Base-by-base conservation (phyloP, 2,797 vertebrate species). In the Hirundo rustica region DNA sequence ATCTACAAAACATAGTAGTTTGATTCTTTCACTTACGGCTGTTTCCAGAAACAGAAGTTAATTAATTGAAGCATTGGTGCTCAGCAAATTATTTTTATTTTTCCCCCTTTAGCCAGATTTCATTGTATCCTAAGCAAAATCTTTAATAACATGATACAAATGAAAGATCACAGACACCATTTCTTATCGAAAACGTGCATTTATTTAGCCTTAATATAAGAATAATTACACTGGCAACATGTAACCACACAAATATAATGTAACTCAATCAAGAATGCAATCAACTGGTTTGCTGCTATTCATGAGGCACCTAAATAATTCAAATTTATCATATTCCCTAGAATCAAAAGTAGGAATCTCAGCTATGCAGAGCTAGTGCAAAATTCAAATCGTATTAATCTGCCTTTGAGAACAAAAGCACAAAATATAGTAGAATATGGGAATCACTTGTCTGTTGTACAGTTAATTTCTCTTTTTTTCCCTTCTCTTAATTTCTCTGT, bases 31-130 rank as follows among this genome's bases (percentile, higher is more conserved):
- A 97, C 96, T 97, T 97, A 96, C 1, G 34, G 96, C 95, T 97
- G 94, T 97, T 98, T 98, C 94, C 96, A 96, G 96, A 97, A 97
- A 92, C 77, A 97, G 95, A 96, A 96, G 88, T 96, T 98, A 98
- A 98, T 98, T 97, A 98, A 97, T 97, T 92, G 93, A 96, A 96
- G 94, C 48, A 44, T 30, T 23, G 48, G 66, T 65, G 47, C 90
- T 92, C 81, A 78, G 94, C 75, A 96, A 94, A 96, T 95, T 96
- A 71, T 96, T 92, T 94, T 85, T 94, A 67, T 94, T 93, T 97
- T 96, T 64, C 40, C 30, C 67, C 65, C 34, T 96, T 93, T 85
- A 95, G 85, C 78, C 61, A 73, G 88, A 92, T 95, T 92, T 95
- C 91, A n/a, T 92, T 90, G 68, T 92, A 94, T 91, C 75, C 83